Base-by-base conservation (phyloP, 1,140 invertebrate species). In the Dendrolimus kikuchii region DNA sequence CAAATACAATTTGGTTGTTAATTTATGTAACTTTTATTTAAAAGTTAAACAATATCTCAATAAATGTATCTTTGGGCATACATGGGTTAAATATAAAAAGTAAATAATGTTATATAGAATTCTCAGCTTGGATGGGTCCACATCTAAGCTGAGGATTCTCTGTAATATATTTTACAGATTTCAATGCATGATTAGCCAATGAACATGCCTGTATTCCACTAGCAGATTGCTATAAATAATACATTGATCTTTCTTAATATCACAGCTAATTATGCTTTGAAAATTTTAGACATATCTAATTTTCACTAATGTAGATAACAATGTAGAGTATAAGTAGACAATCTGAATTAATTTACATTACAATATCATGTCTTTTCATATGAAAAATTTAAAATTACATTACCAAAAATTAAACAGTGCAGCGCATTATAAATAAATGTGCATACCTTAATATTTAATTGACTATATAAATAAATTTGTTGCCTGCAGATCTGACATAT, bases 381-480 rank as follows among this genome's bases (percentile, higher is more conserved):
- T 83, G 77, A 85, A 86, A 83, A 82, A 69, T 83, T 86, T 83
- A 78, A 87, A 86, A 84, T 85, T 87, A 87, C 80, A 75, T 86
- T 85, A 83, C 77, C 76, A 85, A 87, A 84, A 86, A 86, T 86
- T 81, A 86, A 88, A 87, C 73, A 81, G 87, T 88, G 87, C 87
- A 81, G 81, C 82, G 84, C 85, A 86, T 87, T 86, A 87, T 86
- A 87, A 88, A 88, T 87, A 83, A 88, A 88, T 81, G 87, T 88
- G 87, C 87, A 88, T 87, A 86, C 73, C 85, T 88, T 88, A 88
- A 84, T 70, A 88, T 87, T 87, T 87, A 88, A 88, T 88, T 88
- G 87, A 88, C 87, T 88, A 23, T 23, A 23, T 23, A 88, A 88
- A 87, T 83, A 87, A 88, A 88, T 87, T 86, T 87, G 87, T 88